These are phyloP conservation scores for Oikopleura albicans DNA, from an alignment of 23 tunicate species.

Conservation along the genomic window DNA sequence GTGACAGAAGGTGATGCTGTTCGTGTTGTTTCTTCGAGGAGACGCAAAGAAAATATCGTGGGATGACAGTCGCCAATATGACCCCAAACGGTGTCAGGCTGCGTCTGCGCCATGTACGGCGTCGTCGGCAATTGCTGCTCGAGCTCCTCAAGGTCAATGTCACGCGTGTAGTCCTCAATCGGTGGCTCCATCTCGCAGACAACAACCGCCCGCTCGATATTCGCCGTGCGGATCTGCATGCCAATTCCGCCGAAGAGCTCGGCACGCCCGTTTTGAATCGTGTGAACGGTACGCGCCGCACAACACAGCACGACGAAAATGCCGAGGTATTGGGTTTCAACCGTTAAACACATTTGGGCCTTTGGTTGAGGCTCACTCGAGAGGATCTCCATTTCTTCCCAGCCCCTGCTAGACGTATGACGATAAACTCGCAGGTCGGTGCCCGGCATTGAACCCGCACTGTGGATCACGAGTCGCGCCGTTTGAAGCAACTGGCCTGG, in stretches of 20 bases:
- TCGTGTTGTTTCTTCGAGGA: not conserved
- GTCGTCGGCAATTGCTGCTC: not conserved
- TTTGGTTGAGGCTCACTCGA: not conserved
- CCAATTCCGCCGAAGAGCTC: not conserved
- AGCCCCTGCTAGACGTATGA: not conserved
- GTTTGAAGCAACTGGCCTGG: not conserved
- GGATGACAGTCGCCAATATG: not conserved
- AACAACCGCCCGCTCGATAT: not conserved
- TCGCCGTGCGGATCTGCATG: too few relatives aligned
- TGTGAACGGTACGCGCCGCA: not conserved
- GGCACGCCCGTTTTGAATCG: not conserved
- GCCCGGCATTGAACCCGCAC: not conserved
- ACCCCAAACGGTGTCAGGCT: too few relatives aligned
- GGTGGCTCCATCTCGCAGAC: constrained; percentile 13
- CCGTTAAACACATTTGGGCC: not conserved
- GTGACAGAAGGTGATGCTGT: not conserved
- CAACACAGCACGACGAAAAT: not conserved
- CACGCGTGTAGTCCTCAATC: not conserved
- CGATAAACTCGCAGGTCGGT: not conserved
- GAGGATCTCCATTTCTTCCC: constrained; percentile 10
- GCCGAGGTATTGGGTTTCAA: not conserved
- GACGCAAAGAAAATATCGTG: not conserved
- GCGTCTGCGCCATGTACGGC: not conserved
- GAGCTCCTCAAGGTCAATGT: not conserved
- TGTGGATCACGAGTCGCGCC: not conserved